Conservation (phyloP, 2,113 vertebrate genomes). For the Perccottus glenii region DNA sequence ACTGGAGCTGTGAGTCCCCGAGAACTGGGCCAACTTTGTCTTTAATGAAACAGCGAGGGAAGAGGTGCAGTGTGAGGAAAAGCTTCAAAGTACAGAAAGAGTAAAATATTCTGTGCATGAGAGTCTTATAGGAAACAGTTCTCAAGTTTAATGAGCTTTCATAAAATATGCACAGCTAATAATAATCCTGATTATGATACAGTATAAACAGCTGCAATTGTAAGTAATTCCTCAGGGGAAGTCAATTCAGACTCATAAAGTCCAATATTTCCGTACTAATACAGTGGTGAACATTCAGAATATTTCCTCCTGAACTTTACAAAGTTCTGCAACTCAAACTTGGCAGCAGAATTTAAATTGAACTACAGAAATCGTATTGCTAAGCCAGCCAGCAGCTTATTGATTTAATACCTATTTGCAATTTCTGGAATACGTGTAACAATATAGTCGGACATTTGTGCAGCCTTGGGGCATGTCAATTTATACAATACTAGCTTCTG, state of each 20-base stretch:
- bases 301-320: no score
- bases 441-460: no score
- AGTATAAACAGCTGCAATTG: background rate
- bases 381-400: no score
- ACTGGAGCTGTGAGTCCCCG: slow-evolving; percentile 1
- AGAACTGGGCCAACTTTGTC: slow-evolving; percentile 30
- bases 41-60: slow-evolving; percentile 17
- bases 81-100: slow-evolving; percentile 1
- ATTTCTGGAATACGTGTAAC: no score
- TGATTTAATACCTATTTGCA: no score
- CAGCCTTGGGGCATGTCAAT: no score
- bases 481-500: no score
- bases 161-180: slow-evolving; percentile 1
- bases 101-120: background rate
- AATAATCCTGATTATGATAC: background rate
- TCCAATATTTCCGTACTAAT: background rate
- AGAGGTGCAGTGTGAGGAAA: background rate
- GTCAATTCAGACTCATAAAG: background rate
- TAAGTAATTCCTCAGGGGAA: background rate
- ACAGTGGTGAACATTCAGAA: no score
- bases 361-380: no score
- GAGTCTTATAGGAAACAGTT: background rate
- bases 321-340: no score
- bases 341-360: no score
- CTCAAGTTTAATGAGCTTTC: background rate